phyloP scores from a whole-genome alignment of 2,113 vertebrate genomes.

The Leptobrachium leishanense region DNA sequence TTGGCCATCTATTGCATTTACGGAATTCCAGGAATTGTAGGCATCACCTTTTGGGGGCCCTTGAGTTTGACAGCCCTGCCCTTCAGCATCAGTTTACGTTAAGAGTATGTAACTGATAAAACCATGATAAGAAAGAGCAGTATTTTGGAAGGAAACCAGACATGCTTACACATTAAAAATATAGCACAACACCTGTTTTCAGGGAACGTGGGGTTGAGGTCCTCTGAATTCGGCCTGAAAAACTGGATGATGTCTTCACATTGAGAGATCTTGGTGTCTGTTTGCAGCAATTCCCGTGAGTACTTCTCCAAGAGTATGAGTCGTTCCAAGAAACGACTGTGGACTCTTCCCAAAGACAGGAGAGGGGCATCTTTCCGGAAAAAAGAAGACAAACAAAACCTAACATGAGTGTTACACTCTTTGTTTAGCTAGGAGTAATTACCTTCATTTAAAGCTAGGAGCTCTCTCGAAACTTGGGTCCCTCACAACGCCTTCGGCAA shows the following conservation, averaged over 20 bases:
- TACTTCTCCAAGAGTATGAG: constrained; percentile 78
- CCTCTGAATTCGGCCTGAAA: constrained; percentile 74
- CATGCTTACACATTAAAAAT: no score
- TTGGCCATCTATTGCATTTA: no score
- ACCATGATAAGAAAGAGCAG: neutral
- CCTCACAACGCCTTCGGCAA: no score
- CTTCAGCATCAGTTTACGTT: no score
- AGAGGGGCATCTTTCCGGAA: constrained; percentile 9
- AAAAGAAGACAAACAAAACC: neutral
- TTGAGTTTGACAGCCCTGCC: no score
- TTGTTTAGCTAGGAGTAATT: no score
- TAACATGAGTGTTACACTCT: no score
- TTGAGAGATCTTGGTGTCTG: constrained; percentile 56
- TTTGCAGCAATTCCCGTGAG: constrained; percentile 66
- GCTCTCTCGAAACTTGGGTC: no score
- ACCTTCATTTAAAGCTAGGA: no score
- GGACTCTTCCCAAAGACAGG: neutral
- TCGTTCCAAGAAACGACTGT: constrained; percentile 53
- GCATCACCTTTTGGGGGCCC: no score
- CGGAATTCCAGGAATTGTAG: no score
- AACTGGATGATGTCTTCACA: constrained; percentile 71
- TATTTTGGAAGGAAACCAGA: no score
- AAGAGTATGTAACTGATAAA: neutral
- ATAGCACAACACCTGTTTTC: constrained; percentile 74
- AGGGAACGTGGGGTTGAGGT: constrained; percentile 76